Base-by-base conservation (phyloP, 30 jellyfish, hydroid and myxozoan species). In the Chironex yamaguchii region DNA sequence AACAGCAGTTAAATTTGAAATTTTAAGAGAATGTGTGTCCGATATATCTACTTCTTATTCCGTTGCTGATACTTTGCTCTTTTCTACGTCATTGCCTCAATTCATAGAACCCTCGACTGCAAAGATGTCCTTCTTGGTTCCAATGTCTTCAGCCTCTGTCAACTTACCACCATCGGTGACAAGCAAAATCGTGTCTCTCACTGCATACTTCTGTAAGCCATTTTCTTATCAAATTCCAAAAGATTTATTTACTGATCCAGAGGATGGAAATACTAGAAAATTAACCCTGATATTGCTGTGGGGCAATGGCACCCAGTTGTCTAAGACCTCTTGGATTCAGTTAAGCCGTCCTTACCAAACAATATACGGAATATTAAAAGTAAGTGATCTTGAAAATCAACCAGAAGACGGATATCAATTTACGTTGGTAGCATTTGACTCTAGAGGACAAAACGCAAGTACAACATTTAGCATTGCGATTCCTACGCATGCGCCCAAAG, bases 291-390 rank as follows among this genome's bases (percentile, higher is more conserved):
- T 64, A 22, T 87, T 94, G 1, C 82, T 65, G 58, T 63, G 54
- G 4, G 29, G 36, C 22, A 74, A 77, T 26, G 75, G 96, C 2
- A 29, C 29, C 20, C 21, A 62, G 0, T 85, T 89, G 12, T 71
- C 90, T 1, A 49, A 67, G 1, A 29, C 93, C 1, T 89, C 97
- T 9, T 95, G 99, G 99, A 65, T 95, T 17, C 96, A 84, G 69
- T 84, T 83, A 86, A 96, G 92, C 67, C 86, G 76, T 28, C 53
- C 97, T 30, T 72, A 96, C 14, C 97, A 95, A 30, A 92, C 78
- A 20, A 52, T 95, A 2, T 85, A 85, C 62, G 99, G 97, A 51
- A 85, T 81, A 52, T 87, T 82, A 29, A 79, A 89, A 58, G 76
- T 85, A 2, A 84, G 50, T 33, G 97, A 85, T 67, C 81, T 77